A percentile compares a stretch with the other conserved stretches of the same genome.
phyloP scores from a whole-genome alignment of 2,113 vertebrate species.

The Chloropsis cyanopogon region DNA sequence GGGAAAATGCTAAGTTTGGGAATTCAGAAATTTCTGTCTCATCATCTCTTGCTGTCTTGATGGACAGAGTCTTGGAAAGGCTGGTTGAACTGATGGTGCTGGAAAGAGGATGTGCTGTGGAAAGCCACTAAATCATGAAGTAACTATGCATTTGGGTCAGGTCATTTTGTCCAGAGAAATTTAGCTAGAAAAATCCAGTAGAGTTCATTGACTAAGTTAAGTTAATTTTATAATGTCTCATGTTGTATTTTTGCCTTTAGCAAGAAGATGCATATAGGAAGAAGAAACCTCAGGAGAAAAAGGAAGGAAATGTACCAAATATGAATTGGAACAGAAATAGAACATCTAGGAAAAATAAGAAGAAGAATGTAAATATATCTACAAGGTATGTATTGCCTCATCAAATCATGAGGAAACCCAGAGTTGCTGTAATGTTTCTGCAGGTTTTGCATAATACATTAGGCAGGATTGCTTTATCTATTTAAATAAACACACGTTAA shows the following conservation, averaged over 20 bases:
- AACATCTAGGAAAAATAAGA: constrained; percentile 84
- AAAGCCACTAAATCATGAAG: constrained; percentile 29
- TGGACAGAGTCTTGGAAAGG: constrained; percentile 4
- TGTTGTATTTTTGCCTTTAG: constrained; percentile 48
- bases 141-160: background rate
- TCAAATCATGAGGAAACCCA: background rate
- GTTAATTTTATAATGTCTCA: background rate
- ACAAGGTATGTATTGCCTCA: constrained; percentile 59
- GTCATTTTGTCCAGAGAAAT: background rate
- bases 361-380: constrained; percentile 69
- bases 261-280: constrained; percentile 77
- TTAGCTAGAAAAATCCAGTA: background rate
- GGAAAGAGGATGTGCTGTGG: background rate
- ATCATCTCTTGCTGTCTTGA: background rate
- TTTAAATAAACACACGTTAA: background rate
- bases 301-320: constrained; percentile 73
- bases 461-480: background rate
- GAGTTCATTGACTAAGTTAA: background rate
- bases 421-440: background rate
- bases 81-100: background rate
- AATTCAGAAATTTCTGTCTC: constrained; percentile 17
- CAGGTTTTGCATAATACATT: background rate
- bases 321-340: constrained; percentile 85
- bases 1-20: constrained; percentile 29
- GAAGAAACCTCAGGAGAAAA: constrained; percentile 82